phyloP scores from a whole-genome alignment of 92 coral and sea anemone species.

The Parazoanthus swiftii region DNA sequence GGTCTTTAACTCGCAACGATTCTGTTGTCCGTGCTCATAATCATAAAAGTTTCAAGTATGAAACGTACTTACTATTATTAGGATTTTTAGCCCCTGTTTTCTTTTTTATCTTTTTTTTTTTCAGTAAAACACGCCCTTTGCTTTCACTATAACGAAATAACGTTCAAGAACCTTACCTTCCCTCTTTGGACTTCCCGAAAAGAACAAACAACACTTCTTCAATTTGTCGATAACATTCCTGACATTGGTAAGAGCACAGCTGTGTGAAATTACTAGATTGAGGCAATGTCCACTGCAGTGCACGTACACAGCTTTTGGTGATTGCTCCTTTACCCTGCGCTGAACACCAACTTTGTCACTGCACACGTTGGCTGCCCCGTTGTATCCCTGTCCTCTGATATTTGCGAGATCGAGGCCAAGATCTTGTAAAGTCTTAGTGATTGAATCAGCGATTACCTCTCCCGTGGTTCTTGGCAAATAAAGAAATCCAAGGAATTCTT shows the following conservation, averaged over 20 bases:
- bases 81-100: too few relatives aligned
- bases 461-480: constrained; percentile 38
- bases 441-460: constrained; percentile 37
- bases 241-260: constrained; percentile 14
- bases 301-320: constrained; percentile 52
- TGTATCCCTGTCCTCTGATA: constrained; percentile 56
- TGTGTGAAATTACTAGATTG: constrained; percentile 49
- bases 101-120: too few relatives aligned
- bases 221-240: not conserved
- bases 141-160: too few relatives aligned
- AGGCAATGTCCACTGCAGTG: constrained; percentile 58
- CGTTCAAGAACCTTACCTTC: not conserved
- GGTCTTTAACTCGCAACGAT: too few relatives aligned
- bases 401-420: constrained; percentile 40
- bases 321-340: constrained; percentile 41
- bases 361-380: constrained; percentile 60
- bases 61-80: too few relatives aligned
- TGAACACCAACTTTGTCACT: constrained; percentile 52
- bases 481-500: constrained; percentile 42
- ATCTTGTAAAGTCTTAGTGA: constrained; percentile 44
- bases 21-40: too few relatives aligned
- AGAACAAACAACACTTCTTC: constrained; percentile 7
- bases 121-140: too few relatives aligned
- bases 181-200: not conserved
- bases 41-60: too few relatives aligned